Conservation (phyloP, 2,888 invertebrate genomes). For the Sthenelais limicola region DNA sequence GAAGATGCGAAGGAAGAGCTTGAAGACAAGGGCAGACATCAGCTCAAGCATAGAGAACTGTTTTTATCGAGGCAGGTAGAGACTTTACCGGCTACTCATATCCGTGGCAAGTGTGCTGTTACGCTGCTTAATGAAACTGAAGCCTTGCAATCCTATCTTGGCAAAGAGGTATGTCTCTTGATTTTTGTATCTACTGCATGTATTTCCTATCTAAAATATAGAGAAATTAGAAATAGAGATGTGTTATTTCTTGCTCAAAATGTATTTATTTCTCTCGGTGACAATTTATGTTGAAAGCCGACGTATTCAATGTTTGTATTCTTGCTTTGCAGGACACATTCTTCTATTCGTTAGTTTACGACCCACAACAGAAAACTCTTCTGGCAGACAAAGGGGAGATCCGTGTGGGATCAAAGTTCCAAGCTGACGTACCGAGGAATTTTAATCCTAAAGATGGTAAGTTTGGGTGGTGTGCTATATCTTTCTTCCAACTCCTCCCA, state of each 20-base stretch:
- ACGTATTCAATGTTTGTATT: not conserved
- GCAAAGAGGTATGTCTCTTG: conserved; percentile 87
- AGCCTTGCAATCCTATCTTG: conserved; percentile 94
- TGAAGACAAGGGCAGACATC: conserved; percentile 83
- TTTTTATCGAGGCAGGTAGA: conserved; percentile 96
- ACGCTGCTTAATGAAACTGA: conserved; percentile 99
- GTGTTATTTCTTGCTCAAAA: too few relatives aligned
- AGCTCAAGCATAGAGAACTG: conserved; percentile 97
- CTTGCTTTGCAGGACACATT: conserved; percentile 89
- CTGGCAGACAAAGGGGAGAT: conserved; percentile 98
- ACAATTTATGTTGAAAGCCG: too few relatives aligned
- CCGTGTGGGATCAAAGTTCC: conserved; percentile 92
- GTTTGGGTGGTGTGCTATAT: too few relatives aligned
- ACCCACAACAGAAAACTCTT: conserved; percentile 98
- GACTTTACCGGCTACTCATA: conserved; percentile 98
- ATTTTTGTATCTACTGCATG: not conserved
- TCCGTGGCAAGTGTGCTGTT: conserved; percentile 99
- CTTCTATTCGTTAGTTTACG: conserved; percentile 99
- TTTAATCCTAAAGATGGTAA: conserved; percentile 21
- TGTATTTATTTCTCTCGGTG: too few relatives aligned
- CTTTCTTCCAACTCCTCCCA: too few relatives aligned
- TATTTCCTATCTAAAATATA: too few relatives aligned
- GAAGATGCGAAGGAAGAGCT: conserved; percentile 55
- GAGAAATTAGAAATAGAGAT: too few relatives aligned
- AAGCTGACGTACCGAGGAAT: conserved; percentile 83